phyloP scores from a whole-genome alignment of 2,113 vertebrate genomes.

The Malurus elegans region DNA sequence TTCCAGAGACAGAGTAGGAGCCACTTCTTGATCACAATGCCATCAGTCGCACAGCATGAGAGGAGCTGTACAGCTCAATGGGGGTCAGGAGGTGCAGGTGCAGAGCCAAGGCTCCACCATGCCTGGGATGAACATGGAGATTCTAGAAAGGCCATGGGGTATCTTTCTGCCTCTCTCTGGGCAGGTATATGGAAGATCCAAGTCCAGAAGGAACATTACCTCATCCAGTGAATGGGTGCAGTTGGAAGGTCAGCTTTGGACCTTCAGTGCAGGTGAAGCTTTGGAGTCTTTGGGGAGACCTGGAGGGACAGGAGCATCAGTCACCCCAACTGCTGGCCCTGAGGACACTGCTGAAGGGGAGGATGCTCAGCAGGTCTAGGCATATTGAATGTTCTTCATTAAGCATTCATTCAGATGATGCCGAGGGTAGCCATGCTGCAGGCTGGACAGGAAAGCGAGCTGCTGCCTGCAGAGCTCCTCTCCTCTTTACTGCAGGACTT shows the following conservation, averaged over 20 bases:
- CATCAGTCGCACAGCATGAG: accelerated
- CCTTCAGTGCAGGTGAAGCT: background rate
- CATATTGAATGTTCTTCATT: accelerated
- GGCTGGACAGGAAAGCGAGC: background rate
- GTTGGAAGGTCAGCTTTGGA: background rate
- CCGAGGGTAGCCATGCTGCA: background rate
- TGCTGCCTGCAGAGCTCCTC: background rate
- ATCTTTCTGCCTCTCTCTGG: background rate
- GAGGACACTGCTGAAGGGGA: background rate
- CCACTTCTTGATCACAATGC: background rate
- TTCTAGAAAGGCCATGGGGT: background rate
- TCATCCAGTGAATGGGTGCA: background rate
- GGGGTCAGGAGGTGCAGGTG: background rate
- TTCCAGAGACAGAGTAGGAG: background rate
- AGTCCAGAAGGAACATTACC: background rate
- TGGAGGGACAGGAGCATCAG: background rate
- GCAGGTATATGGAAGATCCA: background rate
- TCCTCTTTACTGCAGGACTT: background rate
- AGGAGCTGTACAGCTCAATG: background rate
- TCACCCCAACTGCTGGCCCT: background rate
- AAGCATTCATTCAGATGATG: background rate
- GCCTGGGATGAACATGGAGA: background rate
- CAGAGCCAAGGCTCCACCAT: background rate
- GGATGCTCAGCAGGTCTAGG: background rate
- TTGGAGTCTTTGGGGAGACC: background rate